Evolutionary conservation across 2,888 invertebrate species (phyloP).

Genomic region (Clistopyga incitator): DNA sequence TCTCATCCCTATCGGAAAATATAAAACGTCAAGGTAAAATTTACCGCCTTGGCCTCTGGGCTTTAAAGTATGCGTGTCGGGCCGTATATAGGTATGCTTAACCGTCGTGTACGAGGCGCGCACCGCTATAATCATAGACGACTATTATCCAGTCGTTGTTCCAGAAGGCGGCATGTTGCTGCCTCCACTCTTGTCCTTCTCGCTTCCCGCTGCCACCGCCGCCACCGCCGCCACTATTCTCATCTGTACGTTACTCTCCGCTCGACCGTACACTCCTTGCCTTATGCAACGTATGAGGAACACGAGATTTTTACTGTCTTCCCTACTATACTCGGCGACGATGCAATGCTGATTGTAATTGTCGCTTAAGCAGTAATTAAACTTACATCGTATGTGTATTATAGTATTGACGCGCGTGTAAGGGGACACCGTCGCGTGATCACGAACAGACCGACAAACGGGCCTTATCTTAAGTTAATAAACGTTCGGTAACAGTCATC

Average conservation of each 20-base stretch:
- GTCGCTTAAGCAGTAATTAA: constrained; percentile 70
- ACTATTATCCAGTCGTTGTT: constrained; percentile 73
- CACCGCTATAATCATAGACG: constrained; percentile 69
- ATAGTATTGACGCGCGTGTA: constrained; percentile 39
- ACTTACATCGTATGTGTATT: constrained; percentile 62
- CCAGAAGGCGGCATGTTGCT: constrained; percentile 67
- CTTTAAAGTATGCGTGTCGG: constrained; percentile 69
- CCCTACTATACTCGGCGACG: constrained; percentile 17
- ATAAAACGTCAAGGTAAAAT: constrained; percentile 70
- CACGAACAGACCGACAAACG: constrained; percentile 42
- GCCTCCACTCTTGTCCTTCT: constrained; percentile 51
- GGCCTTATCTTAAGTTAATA: constrained; percentile 26
- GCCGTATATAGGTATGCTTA: constrained; percentile 67
- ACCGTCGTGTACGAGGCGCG: constrained; percentile 51
- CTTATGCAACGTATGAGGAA: constrained; percentile 60
- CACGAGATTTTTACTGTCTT: constrained; percentile 60
- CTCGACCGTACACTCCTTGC: constrained; percentile 19
- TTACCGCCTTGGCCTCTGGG: constrained; percentile 73
- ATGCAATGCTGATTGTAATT: constrained; percentile 75
- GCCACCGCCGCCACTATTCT: constrained; percentile 33
- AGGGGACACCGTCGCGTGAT: constrained; percentile 63
- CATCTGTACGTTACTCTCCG: constrained; percentile 24
- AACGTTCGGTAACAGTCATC: not conserved
- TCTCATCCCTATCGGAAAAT: constrained; percentile 68
- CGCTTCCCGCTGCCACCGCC: constrained; percentile 11